Percentiles rank a stretch among this genome's conserved stretches.
These are phyloP conservation scores for Listronotus oregonensis DNA, from an alignment of 1,140 invertebrate species.

Conservation along the genomic window DNA sequence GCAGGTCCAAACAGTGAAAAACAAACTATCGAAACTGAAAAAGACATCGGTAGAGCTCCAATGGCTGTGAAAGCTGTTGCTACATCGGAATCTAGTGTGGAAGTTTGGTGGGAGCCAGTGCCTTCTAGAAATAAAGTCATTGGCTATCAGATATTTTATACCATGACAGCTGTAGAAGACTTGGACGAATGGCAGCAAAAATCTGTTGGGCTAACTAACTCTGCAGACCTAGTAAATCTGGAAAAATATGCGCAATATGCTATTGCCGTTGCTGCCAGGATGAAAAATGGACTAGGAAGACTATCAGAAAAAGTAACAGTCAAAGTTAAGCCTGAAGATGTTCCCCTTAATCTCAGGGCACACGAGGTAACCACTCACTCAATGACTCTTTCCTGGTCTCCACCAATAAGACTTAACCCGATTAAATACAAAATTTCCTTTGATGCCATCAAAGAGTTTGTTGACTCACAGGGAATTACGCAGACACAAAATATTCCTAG, in stretches of 20 bases:
- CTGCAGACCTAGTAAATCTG: conserved; percentile 86
- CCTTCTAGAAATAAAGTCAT: conserved; percentile 81
- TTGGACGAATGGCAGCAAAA: conserved; percentile 90
- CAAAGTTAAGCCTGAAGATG: conserved; percentile 89
- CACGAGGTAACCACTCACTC: conserved; percentile 87
- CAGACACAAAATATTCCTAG: conserved; percentile 83
- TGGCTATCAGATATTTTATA: conserved; percentile 93
- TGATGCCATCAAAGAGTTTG: conserved; percentile 92
- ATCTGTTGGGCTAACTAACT: conserved; percentile 82
- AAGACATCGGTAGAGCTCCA: conserved; percentile 87
- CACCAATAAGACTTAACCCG: conserved; percentile 88
- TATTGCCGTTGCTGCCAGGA: conserved; percentile 86
- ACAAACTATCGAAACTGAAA: conserved; percentile 80
- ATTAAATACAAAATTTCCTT: conserved; percentile 90
- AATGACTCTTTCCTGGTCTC: conserved; percentile 90
- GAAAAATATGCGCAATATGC: conserved; percentile 92
- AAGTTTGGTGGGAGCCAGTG: conserved; percentile 96
- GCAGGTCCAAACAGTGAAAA: conserved; percentile 89
- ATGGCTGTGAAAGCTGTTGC: conserved; percentile 90
- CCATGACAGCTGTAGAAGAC: conserved; percentile 90
- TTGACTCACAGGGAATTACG: conserved; percentile 90
- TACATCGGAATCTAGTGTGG: conserved; percentile 87
- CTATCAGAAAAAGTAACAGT: conserved; percentile 82
- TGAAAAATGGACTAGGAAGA: conserved; percentile 72
- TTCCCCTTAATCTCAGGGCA: conserved; percentile 83